phyloP scores from a whole-genome alignment of 1,140 invertebrate species.

The Propsilocerus akamusi region DNA sequence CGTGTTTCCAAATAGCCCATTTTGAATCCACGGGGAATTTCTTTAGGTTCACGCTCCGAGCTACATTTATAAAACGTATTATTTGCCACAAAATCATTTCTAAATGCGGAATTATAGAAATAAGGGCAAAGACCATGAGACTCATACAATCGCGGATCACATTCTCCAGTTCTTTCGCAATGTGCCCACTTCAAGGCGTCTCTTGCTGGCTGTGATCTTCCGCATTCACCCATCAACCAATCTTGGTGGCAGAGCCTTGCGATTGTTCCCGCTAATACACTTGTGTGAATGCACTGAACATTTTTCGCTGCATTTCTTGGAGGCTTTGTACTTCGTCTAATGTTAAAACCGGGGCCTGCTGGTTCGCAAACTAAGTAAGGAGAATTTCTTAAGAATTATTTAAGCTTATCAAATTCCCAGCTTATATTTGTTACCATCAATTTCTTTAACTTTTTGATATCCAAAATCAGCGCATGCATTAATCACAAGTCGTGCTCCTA shows the following conservation, averaged over 20 bases:
- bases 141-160: conserved; percentile 14
- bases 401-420: too few relatives aligned
- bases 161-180: conserved; percentile 14
- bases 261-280: conserved; percentile 19
- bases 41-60: neutral
- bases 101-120: conserved; percentile 21
- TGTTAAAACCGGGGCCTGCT: conserved; percentile 23
- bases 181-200: too few relatives aligned
- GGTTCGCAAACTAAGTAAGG: conserved; percentile 24
- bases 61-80: neutral
- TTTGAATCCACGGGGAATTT: conserved; percentile 5
- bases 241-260: conserved; percentile 19
- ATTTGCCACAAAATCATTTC: conserved; percentile 18
- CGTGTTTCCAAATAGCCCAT: conserved; percentile 7
- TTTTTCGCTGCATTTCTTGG: conserved; percentile 16
- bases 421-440: conserved; percentile 14
- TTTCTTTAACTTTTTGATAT: conserved; percentile 13
- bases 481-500: conserved; percentile 18
- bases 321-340: conserved; percentile 11
- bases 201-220: conserved; percentile 16
- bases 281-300: conserved; percentile 22
- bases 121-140: conserved; percentile 21
- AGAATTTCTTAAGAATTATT: too few relatives aligned
- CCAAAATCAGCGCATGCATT: conserved; percentile 14
- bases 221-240: conserved; percentile 18